Conservation (phyloP, 2,797 vertebrate species). For the Podarcis siculus region DNA sequence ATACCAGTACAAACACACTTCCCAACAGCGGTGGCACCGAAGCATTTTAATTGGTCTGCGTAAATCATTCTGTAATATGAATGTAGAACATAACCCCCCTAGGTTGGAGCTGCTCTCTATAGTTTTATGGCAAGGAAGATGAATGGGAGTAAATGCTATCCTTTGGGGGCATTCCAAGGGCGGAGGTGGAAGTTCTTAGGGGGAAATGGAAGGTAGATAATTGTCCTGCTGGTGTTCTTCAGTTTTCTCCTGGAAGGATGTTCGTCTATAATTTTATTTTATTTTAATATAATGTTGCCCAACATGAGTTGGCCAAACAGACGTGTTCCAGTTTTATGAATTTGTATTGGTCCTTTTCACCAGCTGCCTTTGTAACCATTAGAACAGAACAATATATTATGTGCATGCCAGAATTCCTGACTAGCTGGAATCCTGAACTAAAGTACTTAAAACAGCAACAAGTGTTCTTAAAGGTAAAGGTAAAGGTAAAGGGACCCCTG, state of each 20-base stretch:
- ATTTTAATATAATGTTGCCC: background rate
- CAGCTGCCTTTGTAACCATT: background rate
- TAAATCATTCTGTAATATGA: background rate
- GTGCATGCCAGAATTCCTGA: background rate
- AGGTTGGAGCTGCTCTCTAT: background rate
- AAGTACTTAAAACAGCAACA: no score
- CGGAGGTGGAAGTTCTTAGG: background rate
- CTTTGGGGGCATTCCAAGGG: background rate
- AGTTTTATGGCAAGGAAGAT: background rate
- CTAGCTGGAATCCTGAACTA: no score
- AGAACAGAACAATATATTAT: background rate
- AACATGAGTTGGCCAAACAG: background rate
- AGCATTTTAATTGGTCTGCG: background rate
- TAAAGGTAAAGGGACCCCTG: no score
- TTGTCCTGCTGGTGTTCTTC: background rate
- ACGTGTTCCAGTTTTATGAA: background rate
- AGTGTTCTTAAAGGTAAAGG: no score
- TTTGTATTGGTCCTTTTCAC: background rate
- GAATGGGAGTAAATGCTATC: background rate
- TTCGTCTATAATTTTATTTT: background rate
- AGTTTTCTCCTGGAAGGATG: background rate
- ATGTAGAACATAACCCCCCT: background rate
- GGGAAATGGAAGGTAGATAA: background rate
- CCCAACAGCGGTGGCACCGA: background rate
- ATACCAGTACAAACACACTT: background rate